phyloP scores from a whole-genome alignment of 1,140 invertebrate species.

The Ditylenchus dipsaci region DNA sequence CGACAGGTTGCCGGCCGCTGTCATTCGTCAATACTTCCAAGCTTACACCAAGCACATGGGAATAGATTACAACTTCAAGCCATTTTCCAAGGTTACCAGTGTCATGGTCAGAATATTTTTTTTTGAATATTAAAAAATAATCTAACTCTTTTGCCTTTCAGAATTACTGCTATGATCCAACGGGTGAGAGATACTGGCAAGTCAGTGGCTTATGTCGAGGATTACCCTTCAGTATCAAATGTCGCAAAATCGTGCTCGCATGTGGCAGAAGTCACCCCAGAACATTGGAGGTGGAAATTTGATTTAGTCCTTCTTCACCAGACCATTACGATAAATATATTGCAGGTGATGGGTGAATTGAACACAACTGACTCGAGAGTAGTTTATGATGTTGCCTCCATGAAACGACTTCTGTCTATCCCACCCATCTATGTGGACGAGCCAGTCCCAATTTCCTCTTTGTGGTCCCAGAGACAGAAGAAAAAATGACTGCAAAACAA shows the following conservation, averaged over 20 bases:
- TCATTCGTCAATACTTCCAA: constrained; percentile 37
- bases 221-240: constrained; percentile 17
- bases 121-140: background rate
- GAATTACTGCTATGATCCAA: constrained; percentile 26
- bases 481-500: background rate
- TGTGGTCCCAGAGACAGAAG: too few species aligned
- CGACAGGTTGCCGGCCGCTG: constrained; percentile 36
- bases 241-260: constrained; percentile 37
- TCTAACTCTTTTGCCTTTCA: constrained; percentile 20
- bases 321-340: background rate
- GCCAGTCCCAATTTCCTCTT: background rate
- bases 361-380: constrained; percentile 19
- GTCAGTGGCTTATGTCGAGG: constrained; percentile 21
- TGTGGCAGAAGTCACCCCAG: constrained; percentile 34
- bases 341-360: constrained; percentile 38
- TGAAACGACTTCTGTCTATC: constrained; percentile 26
- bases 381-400: constrained; percentile 34
- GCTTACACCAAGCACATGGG: constrained; percentile 38
- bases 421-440: background rate
- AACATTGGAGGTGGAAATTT: constrained; percentile 35
- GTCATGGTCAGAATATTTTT: constrained; percentile 28
- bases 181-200: constrained; percentile 33
- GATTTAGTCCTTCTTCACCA: too few species aligned
- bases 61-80: constrained; percentile 27
- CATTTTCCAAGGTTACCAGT: constrained; percentile 30